phyloP scores from a whole-genome alignment of 2,888 invertebrate species.

The Cerceris ruficornis region DNA sequence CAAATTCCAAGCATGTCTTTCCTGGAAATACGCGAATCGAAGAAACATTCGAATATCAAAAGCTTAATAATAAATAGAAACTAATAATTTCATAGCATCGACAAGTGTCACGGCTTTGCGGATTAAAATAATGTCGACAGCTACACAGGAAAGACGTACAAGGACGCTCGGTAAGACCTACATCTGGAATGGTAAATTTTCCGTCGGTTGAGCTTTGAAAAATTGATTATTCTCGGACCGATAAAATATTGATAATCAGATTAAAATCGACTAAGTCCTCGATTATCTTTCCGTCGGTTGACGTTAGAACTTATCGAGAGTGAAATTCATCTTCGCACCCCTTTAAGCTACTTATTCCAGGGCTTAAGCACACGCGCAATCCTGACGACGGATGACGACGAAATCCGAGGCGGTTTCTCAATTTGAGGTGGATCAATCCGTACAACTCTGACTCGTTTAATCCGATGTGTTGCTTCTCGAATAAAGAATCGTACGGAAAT shows the following conservation, averaged over 20 bases:
- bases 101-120: too few relatives aligned
- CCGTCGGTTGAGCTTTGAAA: neutral
- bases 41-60: too few relatives aligned
- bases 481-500: neutral
- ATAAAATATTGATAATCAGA: conserved; percentile 35
- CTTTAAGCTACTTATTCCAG: conserved; percentile 50
- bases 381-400: conserved; percentile 11
- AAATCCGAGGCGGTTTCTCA: conserved; percentile 36
- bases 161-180: too few relatives aligned
- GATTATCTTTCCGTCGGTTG: conserved; percentile 12
- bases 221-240: neutral
- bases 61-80: too few relatives aligned
- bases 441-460: conserved; percentile 21
- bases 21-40: too few relatives aligned
- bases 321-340: conserved; percentile 20
- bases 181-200: too few relatives aligned
- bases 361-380: conserved; percentile 30
- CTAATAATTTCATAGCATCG: too few relatives aligned
- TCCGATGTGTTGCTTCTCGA: conserved; percentile 12
- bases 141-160: too few relatives aligned
- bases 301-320: conserved; percentile 10
- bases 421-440: conserved; percentile 23
- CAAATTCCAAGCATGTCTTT: too few relatives aligned
- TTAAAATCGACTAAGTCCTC: conserved; percentile 31
- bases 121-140: too few relatives aligned